These are phyloP conservation scores for Ips nitidus DNA, from an alignment of 1,140 invertebrate genomes.

Conservation along the genomic window DNA sequence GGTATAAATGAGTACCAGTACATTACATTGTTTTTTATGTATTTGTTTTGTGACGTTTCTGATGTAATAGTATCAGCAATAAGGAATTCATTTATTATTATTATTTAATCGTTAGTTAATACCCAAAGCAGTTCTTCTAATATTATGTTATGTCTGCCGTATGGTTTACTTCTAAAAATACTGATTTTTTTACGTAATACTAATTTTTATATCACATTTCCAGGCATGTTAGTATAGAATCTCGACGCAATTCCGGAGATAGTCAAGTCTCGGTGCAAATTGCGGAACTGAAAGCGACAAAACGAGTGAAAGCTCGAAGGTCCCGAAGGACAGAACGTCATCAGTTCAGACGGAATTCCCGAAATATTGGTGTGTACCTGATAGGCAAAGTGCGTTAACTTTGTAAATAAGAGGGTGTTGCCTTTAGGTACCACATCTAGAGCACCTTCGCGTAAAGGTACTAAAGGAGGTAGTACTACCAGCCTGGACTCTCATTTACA, in stretches of 20 bases:
- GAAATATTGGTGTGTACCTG: conserved; percentile 28
- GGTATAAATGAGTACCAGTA: not conserved
- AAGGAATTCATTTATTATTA: too few species aligned
- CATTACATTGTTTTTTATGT: conserved; percentile 5
- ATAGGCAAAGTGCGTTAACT: not conserved
- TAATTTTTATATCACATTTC: conserved; percentile 45
- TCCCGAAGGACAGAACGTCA: conserved; percentile 30
- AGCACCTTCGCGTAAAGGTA: conserved; percentile 53
- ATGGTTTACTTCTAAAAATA: not conserved
- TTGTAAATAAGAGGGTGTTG: not conserved
- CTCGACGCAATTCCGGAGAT: conserved; percentile 78
- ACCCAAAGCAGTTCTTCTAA: too few species aligned
- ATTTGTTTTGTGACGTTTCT: not conserved
- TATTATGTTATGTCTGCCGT: not conserved
- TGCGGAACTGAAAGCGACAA: conserved; percentile 74
- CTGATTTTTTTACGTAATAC: not conserved
- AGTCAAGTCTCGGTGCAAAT: conserved; percentile 83
- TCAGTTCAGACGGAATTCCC: conserved; percentile 41
- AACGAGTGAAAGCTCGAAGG: conserved; percentile 49
- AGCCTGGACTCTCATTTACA: conserved; percentile 76
- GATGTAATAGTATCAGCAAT: too few species aligned
- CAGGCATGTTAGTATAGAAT: conserved; percentile 78
- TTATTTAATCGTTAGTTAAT: too few species aligned
- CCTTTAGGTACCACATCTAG: conserved; percentile 34
- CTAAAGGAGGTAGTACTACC: conserved; percentile 71